phyloP scores from a whole-genome alignment of 1,140 invertebrate genomes.

The Panulirus ornatus region DNA sequence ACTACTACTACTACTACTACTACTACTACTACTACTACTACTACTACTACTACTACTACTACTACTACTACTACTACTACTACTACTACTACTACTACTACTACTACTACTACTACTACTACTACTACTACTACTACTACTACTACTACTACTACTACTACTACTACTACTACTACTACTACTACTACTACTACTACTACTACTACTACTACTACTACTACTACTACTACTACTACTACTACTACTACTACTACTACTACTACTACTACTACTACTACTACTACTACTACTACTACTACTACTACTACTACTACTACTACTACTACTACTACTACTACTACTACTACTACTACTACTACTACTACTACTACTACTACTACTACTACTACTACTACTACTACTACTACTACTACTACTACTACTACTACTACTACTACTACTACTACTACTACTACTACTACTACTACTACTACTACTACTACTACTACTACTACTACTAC shows the following conservation, averaged over 20 bases:
- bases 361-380: not conserved
- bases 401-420: conserved; percentile 1
- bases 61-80: conserved; percentile 1
- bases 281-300: conserved; percentile 1
- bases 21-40: conserved; percentile 4
- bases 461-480: conserved; percentile 4
- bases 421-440: conserved; percentile 1
- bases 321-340: conserved; percentile 1
- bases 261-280: conserved; percentile 4
- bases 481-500: conserved; percentile 4
- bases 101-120: conserved; percentile 1
- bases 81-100: conserved; percentile 1
- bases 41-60: not conserved
- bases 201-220: not conserved
- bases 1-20: conserved; percentile 1
- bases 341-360: conserved; percentile 1
- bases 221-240: conserved; percentile 1
- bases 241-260: conserved; percentile 4
- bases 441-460: conserved; percentile 1
- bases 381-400: conserved; percentile 1
- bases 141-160: not conserved
- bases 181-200: not conserved
- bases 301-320: conserved; percentile 4
- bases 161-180: conserved; percentile 4
- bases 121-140: conserved; percentile 1